Evolutionary conservation across 2,797 vertebrate species (phyloP), one percentile per base, ranked within the genome.

Genomic region (Eidolon dupreanum): DNA sequence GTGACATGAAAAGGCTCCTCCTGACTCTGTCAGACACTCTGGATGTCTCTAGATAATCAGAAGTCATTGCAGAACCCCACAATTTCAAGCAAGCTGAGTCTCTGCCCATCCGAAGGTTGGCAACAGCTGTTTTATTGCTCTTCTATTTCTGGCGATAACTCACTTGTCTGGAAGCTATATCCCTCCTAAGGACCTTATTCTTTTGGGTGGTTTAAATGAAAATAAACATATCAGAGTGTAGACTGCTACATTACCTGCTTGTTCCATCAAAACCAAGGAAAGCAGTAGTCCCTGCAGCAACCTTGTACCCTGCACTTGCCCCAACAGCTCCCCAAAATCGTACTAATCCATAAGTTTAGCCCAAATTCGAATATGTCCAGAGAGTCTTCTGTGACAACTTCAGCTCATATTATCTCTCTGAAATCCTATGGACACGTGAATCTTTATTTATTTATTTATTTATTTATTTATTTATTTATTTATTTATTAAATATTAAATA

Each of bases 271-370:
- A 59, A 68, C 51, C 36, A 90, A 49, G 20, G 28, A 43, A 71
- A 70, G 26, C 7, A 57, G 43, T 28, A 38, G 20, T 84, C 49
- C 36, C 24, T 49, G 12, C 5, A 38, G 17, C 31, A 63, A 1
- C 1, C 16, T 24, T 10, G 26, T 2, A 57, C 20, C 26, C 5
- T 8, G 5, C 11, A 15, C 33, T 31, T 77, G 2, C 0, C 26
- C 10, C 73, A 46, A 5, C 0, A 13, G 3, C 6, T 75, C 16
- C 8, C 17, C 7, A 74, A 26, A 9, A 12, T 46, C 38, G 82
- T n/a, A 55, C 1, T 77, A 36, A 61, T 53, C 4, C 46, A 83
- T 49, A 6, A 49, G 11, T 46, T 13, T 46, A 26, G 6, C 2
- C 31, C 5, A 3, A 53, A 33, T 77, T 59, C 49, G 33, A 88